These are phyloP conservation scores for Limenitis camilla DNA, from an alignment of 2,888 invertebrate species.

Conservation along the genomic window DNA sequence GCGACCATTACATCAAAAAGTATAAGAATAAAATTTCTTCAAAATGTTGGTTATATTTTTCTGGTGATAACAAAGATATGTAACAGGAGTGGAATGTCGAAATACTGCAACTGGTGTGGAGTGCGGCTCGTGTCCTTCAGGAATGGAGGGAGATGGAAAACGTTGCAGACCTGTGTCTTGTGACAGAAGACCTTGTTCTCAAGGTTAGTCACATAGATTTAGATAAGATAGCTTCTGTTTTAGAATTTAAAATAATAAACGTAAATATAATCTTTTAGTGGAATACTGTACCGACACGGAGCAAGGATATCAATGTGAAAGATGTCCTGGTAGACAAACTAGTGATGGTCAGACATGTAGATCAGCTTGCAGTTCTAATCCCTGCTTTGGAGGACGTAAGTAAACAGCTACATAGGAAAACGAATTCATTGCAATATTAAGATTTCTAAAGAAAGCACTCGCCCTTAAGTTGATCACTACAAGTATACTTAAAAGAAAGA, in stretches of 20 bases:
- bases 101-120: constrained; percentile 85
- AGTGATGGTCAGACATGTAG: constrained; percentile 86
- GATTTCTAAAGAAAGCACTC: too few species aligned
- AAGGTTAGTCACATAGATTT: too few species aligned
- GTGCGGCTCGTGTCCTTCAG: constrained; percentile 89
- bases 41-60: too few species aligned
- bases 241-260: neutral
- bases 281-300: constrained; percentile 81
- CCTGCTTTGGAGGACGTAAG: constrained; percentile 66
- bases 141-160: constrained; percentile 79
- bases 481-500: too few species aligned
- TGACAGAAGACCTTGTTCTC: constrained; percentile 77
- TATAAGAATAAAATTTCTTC: too few species aligned
- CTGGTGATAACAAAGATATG: too few species aligned
- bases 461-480: too few species aligned
- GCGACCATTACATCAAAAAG: too few species aligned
- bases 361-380: constrained; percentile 80
- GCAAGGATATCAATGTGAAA: constrained; percentile 82
- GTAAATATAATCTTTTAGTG: constrained; percentile 46
- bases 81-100: constrained; percentile 78
- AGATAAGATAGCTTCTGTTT: too few species aligned
- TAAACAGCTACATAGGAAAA: constrained; percentile 17
- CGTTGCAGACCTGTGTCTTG: constrained; percentile 79
- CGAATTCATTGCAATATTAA: too few species aligned
- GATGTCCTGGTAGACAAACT: constrained; percentile 82